Evolutionary conservation across 2,888 invertebrate species (phyloP), one percentile per base, ranked within the genome.

Genomic region (Macaria notata): DNA sequence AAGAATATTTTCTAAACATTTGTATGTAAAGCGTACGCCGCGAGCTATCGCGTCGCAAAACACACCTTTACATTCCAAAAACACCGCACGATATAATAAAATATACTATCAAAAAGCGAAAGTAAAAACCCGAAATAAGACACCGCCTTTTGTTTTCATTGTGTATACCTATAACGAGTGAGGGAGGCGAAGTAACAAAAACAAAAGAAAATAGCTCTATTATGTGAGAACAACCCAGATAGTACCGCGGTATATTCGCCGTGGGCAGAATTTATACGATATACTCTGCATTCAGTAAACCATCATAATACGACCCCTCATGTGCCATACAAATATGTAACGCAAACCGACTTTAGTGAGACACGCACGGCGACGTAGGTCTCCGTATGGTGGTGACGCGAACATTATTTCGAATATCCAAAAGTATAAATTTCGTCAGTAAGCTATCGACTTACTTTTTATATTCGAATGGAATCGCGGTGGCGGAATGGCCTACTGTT

Each of bases 371-470:
- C 44, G 45, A 29, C 56, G 63, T 0, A 68, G 82, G 4, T 73
- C 84, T 59, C n/a, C n/a, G 42, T 68, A 67, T 0, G 51, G 9
- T 79, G 83, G 88, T 68, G 38, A 61, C 57, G 55, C 62, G 76
- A 83, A 81, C 88, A 89, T n/a, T 89, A 89, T 90, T 90, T 88
- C 84, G 89, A 85, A 88, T 88, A 91, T 87, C 88, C 86, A 86
- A 87, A 89, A 88, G 90, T 89, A 91, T 91, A 91, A 91, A 91
- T 91, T 91, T 81, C 74, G 70, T 69, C 81, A 79, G 88, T 90
- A 90, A 91, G 91, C 90, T 90, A 90, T 91, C 87, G 90, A 88
- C 90, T 91, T 91, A 89, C 86, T 89, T 90, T 90, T 90, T 91
- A 90, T 90, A 89, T 88, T 84, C 88, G 73, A 75, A 67, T 74